These are phyloP conservation scores for Holacanthus passer DNA, from an alignment of 2,113 vertebrate genomes.

Conservation along the genomic window DNA sequence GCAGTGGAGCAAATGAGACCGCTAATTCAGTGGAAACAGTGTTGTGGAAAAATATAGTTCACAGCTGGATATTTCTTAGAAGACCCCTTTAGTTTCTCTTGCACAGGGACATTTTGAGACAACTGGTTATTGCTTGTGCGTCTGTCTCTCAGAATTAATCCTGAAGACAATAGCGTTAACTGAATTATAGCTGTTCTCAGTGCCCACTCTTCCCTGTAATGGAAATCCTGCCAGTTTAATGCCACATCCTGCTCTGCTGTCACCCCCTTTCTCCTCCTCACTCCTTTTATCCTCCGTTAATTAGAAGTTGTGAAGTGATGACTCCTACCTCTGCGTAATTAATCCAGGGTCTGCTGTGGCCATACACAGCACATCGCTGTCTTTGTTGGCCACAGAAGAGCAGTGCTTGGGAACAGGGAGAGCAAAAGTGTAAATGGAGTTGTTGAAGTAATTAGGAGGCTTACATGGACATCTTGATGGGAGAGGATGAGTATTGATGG, in stretches of 20 bases:
- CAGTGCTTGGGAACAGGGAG: constrained; percentile 12
- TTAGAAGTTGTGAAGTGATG: constrained; percentile 75
- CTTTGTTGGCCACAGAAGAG: constrained; percentile 34
- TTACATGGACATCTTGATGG: constrained; percentile 36
- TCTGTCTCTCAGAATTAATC: constrained; percentile 38
- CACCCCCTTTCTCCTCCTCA: constrained; percentile 47
- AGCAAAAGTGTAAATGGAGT: constrained; percentile 61
- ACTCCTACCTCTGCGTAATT: constrained; percentile 69
- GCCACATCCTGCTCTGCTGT: constrained; percentile 41
- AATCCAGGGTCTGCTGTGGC: constrained; percentile 59
- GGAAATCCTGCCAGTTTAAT: constrained; percentile 62
- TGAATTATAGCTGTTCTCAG: constrained; percentile 37
- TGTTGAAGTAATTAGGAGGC: constrained; percentile 49
- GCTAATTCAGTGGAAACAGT: background rate
- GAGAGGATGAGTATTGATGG: constrained; percentile 6
- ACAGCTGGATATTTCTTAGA: constrained; percentile 7
- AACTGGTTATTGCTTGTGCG: background rate
- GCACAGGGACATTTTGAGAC: background rate
- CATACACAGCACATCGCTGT: constrained; percentile 37
- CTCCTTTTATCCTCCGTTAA: constrained; percentile 72
- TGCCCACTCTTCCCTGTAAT: constrained; percentile 64
- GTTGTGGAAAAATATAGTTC: background rate
- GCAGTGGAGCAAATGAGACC: constrained; percentile 27
- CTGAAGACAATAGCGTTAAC: background rate
- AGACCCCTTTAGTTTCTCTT: background rate